Evolutionary conservation across 2,888 invertebrate genomes (phyloP).

Genomic region (Athripsodes cinereus): DNA sequence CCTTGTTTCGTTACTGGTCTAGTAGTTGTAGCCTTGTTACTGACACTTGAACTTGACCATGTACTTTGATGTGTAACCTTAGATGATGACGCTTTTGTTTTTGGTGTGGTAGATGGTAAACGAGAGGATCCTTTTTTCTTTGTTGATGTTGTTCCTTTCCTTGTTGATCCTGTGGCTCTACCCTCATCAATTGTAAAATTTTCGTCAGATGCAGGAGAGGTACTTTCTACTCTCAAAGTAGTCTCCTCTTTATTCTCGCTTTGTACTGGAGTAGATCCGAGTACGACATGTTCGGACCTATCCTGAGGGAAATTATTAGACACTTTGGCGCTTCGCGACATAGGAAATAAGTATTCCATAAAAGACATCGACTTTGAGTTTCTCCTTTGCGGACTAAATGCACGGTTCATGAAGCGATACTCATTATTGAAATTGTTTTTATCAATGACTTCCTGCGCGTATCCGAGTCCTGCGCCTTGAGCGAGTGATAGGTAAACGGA

Average conservation of each 20-base stretch:
- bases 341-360: conserved; percentile 50
- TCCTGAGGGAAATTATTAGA: conserved; percentile 42
- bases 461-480: conserved; percentile 37
- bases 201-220: conserved; percentile 36
- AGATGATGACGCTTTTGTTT: conserved; percentile 27
- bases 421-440: conserved; percentile 14
- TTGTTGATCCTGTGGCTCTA: conserved; percentile 18
- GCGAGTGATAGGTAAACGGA: conserved; percentile 40
- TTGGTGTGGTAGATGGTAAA: conserved; percentile 20
- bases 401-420: neutral
- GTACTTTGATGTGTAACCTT: conserved; percentile 14
- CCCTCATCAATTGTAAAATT: conserved; percentile 30
- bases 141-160: conserved; percentile 18
- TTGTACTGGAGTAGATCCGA: conserved; percentile 39
- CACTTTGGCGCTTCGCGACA: conserved; percentile 48
- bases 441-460: conserved; percentile 34
- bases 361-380: conserved; percentile 40
- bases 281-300: conserved; percentile 36
- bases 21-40: conserved; percentile 32
- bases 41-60: conserved; percentile 4
- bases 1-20: conserved; percentile 35
- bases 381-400: conserved; percentile 25
- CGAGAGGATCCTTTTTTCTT: conserved; percentile 17
- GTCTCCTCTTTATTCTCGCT: conserved; percentile 35
- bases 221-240: conserved; percentile 32